Evolutionary conservation across 2,888 invertebrate genomes (phyloP), one percentile per base, ranked within the genome.

Genomic region (Lomographa bimaculata): DNA sequence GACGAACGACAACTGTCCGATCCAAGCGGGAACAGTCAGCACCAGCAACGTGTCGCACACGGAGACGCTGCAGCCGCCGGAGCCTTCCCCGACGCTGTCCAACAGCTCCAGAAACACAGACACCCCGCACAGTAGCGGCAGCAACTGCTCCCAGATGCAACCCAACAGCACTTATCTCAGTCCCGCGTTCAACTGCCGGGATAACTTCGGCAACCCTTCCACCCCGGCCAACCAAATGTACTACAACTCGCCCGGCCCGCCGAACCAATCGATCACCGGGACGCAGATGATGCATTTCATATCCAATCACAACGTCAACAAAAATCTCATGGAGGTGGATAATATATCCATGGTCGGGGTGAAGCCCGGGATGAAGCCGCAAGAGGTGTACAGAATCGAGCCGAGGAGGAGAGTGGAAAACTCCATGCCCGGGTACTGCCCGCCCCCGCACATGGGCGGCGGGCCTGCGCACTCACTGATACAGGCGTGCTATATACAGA

Each of bases 21-120:
- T 95, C 43, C 96, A 96, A 71, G 96, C 95, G 2, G 96, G 95
- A 0, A 94, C 95, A 0, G 94, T 96, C 5, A 96, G 95, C 55
- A 96, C 96, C 0, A 96, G 95, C 69, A 93, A 95, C 60, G 94
- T 94, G 19, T 94, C 95, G 0, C 93, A 94, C 0, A 84, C 91
- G 1, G 93, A 93, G 46, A 84, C 79, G 1, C 52, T 89, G 32
- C 83, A 75, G 45, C 83, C 79, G 1, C 89, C 91, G 1, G 91
- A 91, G 47, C 91, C 92, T 0, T 92, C 92, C n/a, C 92, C 92
- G 1, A 91, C 92, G 14, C 76, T 87, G 23, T 91, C 91, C 0
- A 90, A 81, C 36, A 90, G 91, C 54, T 90, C 91, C 1, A 74
- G 86, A 21, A 87, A 57, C 56, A 81, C 87, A 0, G 89, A 89